Evolutionary conservation across 2,113 vertebrate species (phyloP).

Genomic region (Ploceus nigricollis): DNA sequence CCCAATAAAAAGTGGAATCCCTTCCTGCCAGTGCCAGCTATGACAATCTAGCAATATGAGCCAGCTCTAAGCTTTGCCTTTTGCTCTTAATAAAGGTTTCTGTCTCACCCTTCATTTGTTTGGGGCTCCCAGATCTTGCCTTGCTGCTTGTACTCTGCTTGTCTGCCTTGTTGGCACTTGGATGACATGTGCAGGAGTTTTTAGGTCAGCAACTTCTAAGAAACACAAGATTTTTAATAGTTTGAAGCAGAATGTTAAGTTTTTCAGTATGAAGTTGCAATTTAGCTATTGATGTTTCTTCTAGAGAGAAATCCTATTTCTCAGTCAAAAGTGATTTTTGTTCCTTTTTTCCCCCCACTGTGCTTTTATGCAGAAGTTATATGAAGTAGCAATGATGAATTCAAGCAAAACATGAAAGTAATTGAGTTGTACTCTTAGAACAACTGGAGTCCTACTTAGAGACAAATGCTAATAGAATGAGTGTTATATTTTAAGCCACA

Average conservation of each 20-base stretch:
- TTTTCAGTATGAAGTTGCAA: neutral
- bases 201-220: neutral
- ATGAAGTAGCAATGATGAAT: neutral
- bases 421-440: neutral
- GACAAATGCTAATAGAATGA: neutral
- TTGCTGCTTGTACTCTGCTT: neutral
- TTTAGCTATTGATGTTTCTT: neutral
- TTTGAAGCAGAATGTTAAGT: neutral
- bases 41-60: neutral
- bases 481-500: neutral
- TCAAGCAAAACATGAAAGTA: neutral
- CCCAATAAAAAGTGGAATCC: neutral
- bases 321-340: neutral
- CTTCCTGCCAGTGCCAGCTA: neutral
- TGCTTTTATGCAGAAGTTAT: neutral
- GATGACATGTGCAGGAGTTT: neutral
- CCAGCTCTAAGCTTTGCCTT: neutral
- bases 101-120: neutral
- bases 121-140: neutral
- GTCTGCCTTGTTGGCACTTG: neutral
- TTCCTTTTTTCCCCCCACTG: fast-evolving
- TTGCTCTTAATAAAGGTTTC: neutral
- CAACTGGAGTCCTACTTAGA: neutral
- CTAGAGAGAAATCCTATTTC: neutral
- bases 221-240: neutral